Evolutionary conservation across 2,113 vertebrate genomes (phyloP).

Genomic region (Dromas ardeola): DNA sequence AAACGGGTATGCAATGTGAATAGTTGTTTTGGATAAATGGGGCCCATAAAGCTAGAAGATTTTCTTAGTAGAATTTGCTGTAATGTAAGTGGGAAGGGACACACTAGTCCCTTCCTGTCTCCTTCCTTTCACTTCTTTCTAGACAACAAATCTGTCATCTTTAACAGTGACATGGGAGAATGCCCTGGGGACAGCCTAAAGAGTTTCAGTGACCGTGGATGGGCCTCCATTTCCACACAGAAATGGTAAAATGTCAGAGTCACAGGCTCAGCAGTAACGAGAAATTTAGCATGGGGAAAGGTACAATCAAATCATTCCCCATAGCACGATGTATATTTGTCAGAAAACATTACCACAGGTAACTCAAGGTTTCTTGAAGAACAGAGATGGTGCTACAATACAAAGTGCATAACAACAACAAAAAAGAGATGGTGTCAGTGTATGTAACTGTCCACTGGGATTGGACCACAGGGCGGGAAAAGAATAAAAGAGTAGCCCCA

Average conservation of each 20-base stretch:
- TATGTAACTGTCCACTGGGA: not conserved
- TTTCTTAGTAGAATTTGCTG: not conserved
- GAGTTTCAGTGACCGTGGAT: not conserved
- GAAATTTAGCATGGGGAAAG: not conserved
- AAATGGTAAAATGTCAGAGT: not conserved
- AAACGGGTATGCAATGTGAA: accelerated
- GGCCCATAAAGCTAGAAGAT: not conserved
- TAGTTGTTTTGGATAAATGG: not conserved
- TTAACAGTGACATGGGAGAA: not conserved
- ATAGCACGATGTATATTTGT: not conserved
- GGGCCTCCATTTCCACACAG: not conserved
- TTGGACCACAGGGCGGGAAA: not conserved
- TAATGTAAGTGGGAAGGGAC: not conserved
- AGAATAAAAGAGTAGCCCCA: not conserved
- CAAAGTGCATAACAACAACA: not conserved
- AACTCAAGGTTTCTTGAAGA: not conserved
- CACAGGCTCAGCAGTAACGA: not conserved
- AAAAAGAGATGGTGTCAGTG: not conserved
- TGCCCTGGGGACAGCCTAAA: not conserved
- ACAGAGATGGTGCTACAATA: not conserved
- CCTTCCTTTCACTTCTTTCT: not conserved
- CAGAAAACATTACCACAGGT: not conserved
- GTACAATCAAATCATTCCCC: not conserved
- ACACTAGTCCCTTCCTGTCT: not conserved
- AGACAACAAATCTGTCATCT: not conserved